Conservation (phyloP, 92 coral and sea anemone genomes). For the Phenganax subtilis region DNA sequence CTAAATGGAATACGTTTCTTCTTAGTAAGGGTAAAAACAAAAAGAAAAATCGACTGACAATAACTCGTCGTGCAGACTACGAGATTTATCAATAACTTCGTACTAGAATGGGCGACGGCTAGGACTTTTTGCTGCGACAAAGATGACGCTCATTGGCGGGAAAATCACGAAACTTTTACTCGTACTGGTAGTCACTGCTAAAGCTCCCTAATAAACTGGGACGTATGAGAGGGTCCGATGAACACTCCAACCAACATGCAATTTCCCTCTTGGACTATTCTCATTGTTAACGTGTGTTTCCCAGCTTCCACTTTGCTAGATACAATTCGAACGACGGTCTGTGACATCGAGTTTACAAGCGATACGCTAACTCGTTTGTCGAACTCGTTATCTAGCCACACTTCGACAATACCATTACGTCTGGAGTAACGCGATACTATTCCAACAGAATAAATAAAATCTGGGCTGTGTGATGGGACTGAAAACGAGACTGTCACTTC, state of each 20-base stretch:
- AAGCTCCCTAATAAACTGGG: neutral
- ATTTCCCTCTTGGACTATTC: conserved; percentile 49
- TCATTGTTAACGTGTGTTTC: conserved; percentile 45
- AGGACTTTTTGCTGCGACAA: too few species aligned
- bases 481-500: conserved; percentile 35
- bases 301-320: conserved; percentile 48
- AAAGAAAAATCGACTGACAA: too few species aligned
- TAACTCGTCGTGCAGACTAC: too few species aligned
- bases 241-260: conserved; percentile 53
- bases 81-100: too few species aligned
- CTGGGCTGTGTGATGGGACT: conserved; percentile 27
- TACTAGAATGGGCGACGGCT: too few species aligned
- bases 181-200: too few species aligned
- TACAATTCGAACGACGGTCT: conserved; percentile 44
- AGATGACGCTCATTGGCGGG: too few species aligned
- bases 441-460: conserved; percentile 44
- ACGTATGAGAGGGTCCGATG: conserved; percentile 52
- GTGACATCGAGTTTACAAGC: conserved; percentile 34
- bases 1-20: too few species aligned
- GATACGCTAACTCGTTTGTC: conserved; percentile 21
- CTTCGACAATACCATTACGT: conserved; percentile 44
- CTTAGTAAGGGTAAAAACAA: too few species aligned
- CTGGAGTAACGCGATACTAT: conserved; percentile 41
- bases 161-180: too few species aligned
- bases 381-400: conserved; percentile 46